phyloP scores from a whole-genome alignment of 1,140 invertebrate species.

The Helicorthomorpha holstii region DNA sequence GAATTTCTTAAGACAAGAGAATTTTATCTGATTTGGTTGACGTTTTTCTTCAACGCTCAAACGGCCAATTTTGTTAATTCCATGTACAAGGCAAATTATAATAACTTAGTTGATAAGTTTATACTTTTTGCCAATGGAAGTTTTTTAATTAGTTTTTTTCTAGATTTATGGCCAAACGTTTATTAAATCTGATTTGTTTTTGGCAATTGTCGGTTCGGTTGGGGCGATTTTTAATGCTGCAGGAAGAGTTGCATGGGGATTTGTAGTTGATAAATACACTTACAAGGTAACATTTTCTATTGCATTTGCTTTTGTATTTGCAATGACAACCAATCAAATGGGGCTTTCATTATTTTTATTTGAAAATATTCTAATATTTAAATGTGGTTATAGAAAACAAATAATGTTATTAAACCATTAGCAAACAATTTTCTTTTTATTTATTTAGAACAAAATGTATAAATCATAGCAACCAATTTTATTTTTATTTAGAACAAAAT shows the following conservation, averaged over 20 bases:
- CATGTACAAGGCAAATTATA: conserved; percentile 25
- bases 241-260: conserved; percentile 30
- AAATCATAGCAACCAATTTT: too few relatives aligned
- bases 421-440: too few relatives aligned
- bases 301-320: background rate
- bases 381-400: too few relatives aligned
- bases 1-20: conserved; percentile 14
- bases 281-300: conserved; percentile 19
- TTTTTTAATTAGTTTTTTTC: background rate
- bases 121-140: background rate
- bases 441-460: too few relatives aligned
- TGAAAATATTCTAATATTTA: too few relatives aligned
- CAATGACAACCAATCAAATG: too few relatives aligned
- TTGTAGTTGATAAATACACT: conserved; percentile 25
- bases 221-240: conserved; percentile 30
- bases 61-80: conserved; percentile 26
- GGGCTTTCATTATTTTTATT: too few relatives aligned
- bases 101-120: too few relatives aligned
- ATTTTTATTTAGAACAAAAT: too few relatives aligned
- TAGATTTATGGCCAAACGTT: conserved; percentile 31
- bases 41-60: conserved; percentile 25
- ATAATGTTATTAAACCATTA: too few relatives aligned
- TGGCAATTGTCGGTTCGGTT: conserved; percentile 29
- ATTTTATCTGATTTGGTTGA: conserved; percentile 25
- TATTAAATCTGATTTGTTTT: conserved; percentile 29